Evolutionary conservation across 2,113 vertebrate species (phyloP).

Genomic region (Lophius piscatorius): DNA sequence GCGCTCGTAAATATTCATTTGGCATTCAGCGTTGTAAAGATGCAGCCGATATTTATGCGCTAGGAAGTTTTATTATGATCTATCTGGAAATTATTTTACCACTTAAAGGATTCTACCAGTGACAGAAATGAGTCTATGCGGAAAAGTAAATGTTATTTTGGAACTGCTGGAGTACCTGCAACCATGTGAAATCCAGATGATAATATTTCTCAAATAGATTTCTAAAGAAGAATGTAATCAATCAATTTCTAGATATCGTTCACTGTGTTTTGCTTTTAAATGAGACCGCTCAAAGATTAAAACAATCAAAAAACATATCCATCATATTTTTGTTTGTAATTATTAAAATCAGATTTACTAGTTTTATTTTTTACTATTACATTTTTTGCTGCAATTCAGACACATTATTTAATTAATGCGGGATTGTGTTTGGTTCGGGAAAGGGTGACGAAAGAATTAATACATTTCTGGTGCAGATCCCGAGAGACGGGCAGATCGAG

Average conservation of each 20-base stretch:
- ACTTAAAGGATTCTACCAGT: constrained; percentile 16
- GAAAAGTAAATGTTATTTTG: constrained; percentile 7
- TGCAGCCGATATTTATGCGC: constrained; percentile 7
- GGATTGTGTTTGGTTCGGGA: no score
- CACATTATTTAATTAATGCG: no score
- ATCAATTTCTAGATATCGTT: constrained; percentile 1
- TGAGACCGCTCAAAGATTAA: not conserved
- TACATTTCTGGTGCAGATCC: no score
- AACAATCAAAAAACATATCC: no score
- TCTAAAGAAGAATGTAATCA: not conserved
- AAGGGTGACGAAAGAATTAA: no score
- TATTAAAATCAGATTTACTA: not conserved
- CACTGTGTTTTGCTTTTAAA: constrained; percentile 1
- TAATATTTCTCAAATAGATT: constrained; percentile 2
- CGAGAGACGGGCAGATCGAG: no score
- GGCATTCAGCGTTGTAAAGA: constrained; percentile 11
- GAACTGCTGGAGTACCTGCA: not conserved
- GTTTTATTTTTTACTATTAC: no score
- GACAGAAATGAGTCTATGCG: constrained; percentile 11
- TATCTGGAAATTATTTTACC: constrained; percentile 30
- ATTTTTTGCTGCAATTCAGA: no score
- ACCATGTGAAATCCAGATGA: not conserved
- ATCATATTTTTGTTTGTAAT: no score
- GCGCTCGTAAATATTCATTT: constrained; percentile 22
- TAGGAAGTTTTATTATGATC: constrained; percentile 13